These are phyloP conservation scores for Deroplatys truncata DNA, from an alignment of 2,888 invertebrate genomes.

Conservation along the genomic window DNA sequence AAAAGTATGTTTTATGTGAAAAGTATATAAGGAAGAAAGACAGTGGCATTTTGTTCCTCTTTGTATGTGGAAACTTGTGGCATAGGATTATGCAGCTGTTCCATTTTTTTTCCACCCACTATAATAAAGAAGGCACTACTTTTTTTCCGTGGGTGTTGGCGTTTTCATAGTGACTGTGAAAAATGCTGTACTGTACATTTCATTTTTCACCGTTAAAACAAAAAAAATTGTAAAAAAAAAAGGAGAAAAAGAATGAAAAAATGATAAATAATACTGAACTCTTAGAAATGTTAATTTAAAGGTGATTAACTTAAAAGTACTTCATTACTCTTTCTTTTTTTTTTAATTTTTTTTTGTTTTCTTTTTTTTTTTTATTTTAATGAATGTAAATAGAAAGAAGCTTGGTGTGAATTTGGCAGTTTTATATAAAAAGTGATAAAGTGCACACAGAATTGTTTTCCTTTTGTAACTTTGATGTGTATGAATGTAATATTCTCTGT, in stretches of 20 bases:
- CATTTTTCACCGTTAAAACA: background rate
- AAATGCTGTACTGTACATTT: background rate
- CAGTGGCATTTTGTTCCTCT: background rate
- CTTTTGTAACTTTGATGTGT: conserved; percentile 8
- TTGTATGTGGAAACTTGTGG: background rate
- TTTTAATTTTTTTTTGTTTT: background rate
- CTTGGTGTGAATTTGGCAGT: conserved; percentile 14
- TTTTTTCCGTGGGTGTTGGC: conserved; percentile 1
- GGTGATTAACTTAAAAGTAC: background rate
- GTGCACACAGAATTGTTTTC: background rate
- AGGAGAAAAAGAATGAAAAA: background rate
- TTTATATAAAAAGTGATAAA: conserved; percentile 2
- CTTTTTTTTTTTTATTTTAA: background rate
- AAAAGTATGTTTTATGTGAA: background rate
- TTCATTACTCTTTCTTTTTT: background rate
- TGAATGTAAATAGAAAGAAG: conserved; percentile 8
- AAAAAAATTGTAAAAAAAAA: background rate
- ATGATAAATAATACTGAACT: background rate
- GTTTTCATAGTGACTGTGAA: background rate
- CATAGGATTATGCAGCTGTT: background rate
- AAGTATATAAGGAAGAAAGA: background rate
- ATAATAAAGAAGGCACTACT: conserved; percentile 1
- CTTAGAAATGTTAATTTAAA: background rate
- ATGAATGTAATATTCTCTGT: background rate
- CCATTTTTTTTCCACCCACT: background rate